A percentile compares a stretch with the other conserved stretches of the same genome.
phyloP scores from a whole-genome alignment of 2,113 vertebrate species.

The Poecilia latipinna region DNA sequence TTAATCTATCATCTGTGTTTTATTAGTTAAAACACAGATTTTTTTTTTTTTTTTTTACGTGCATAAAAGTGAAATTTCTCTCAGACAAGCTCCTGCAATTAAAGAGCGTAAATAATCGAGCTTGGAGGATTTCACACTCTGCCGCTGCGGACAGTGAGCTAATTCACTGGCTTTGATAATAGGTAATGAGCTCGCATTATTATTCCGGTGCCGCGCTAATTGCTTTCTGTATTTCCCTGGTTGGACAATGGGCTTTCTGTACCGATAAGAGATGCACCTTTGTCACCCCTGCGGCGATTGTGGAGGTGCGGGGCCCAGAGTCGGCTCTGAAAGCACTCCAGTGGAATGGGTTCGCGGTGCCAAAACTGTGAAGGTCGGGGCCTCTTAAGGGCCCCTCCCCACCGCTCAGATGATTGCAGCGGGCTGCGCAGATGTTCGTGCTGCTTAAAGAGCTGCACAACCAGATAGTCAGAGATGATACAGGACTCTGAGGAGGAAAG shows the following conservation, averaged over 20 bases:
- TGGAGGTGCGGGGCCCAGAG: constrained; percentile 67
- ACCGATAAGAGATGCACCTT: constrained; percentile 82
- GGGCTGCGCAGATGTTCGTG: constrained; percentile 69
- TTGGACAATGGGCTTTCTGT: constrained; percentile 83
- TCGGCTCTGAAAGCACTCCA: constrained; percentile 81
- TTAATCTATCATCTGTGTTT: constrained; percentile 79
- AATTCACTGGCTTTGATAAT: constrained; percentile 84
- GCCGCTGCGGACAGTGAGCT: constrained; percentile 80
- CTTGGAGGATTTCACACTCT: constrained; percentile 80
- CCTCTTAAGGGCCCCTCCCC: constrained; percentile 73
- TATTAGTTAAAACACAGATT: constrained; percentile 70
- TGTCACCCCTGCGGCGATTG: constrained; percentile 80
- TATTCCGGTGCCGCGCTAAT: constrained; percentile 82
- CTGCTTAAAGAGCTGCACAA: constrained; percentile 39
- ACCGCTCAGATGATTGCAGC: constrained; percentile 67
- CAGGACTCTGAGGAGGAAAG: constrained; percentile 26
- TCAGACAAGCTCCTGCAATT: constrained; percentile 80
- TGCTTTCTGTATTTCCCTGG: constrained; percentile 83
- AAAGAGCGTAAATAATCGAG: constrained; percentile 82
- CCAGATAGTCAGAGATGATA: constrained; percentile 48
- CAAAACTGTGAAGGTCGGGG: constrained; percentile 74
- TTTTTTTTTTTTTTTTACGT: constrained; percentile 34
- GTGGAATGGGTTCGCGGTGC: constrained; percentile 78
- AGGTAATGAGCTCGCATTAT: constrained; percentile 84
- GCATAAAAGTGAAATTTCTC: constrained; percentile 79